These are phyloP conservation scores for Pseudopleuronectes americanus DNA, from an alignment of 2,797 vertebrate genomes.

Conservation along the genomic window DNA sequence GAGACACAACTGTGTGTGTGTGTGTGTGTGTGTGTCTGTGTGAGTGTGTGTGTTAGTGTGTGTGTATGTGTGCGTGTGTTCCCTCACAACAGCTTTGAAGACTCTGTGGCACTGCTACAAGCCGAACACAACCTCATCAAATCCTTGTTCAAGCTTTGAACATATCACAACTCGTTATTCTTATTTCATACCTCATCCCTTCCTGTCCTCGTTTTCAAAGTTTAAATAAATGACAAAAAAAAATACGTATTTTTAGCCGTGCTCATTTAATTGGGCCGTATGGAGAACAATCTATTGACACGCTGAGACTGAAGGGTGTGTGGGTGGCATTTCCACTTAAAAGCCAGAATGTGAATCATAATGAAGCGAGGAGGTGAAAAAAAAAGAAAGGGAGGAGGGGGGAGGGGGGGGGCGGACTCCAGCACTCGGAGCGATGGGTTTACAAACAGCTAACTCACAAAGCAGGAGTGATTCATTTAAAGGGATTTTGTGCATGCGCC, in stretches of 20 bases:
- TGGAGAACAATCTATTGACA: slow-evolving; percentile 69
- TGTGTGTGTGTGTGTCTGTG: too few relatives aligned
- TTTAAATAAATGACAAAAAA: slow-evolving; percentile 62
- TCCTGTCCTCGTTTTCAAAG: slow-evolving; percentile 54
- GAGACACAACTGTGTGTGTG: too few relatives aligned
- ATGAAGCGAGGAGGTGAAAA: slow-evolving; percentile 72
- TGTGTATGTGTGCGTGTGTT: too few relatives aligned
- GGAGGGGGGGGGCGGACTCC: slow-evolving; percentile 41
- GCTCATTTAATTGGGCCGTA: slow-evolving; percentile 63
- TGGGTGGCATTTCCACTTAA: slow-evolving; percentile 78
- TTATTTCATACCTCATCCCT: slow-evolving; percentile 27
- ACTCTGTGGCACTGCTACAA: slow-evolving; percentile 10
- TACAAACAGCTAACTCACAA: slow-evolving; percentile 67
- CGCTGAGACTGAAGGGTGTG: slow-evolving; percentile 67
- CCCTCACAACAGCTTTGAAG: too few relatives aligned
- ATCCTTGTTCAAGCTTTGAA: slow-evolving; percentile 18
- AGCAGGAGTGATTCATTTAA: slow-evolving; percentile 75
- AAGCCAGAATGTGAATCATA: slow-evolving; percentile 71
- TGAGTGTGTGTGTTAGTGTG: too few relatives aligned
- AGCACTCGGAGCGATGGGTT: slow-evolving; percentile 56
- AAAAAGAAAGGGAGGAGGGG: slow-evolving; percentile 14
- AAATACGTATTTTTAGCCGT: slow-evolving; percentile 62
- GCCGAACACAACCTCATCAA: slow-evolving; percentile 35
- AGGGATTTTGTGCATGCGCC: slow-evolving; percentile 68
- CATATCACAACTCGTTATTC: slow-evolving; percentile 32